Evolutionary conservation across 2,113 vertebrate genomes (phyloP), one percentile per base, ranked within the genome.

Genomic region (Porphyrio hochstetteri): DNA sequence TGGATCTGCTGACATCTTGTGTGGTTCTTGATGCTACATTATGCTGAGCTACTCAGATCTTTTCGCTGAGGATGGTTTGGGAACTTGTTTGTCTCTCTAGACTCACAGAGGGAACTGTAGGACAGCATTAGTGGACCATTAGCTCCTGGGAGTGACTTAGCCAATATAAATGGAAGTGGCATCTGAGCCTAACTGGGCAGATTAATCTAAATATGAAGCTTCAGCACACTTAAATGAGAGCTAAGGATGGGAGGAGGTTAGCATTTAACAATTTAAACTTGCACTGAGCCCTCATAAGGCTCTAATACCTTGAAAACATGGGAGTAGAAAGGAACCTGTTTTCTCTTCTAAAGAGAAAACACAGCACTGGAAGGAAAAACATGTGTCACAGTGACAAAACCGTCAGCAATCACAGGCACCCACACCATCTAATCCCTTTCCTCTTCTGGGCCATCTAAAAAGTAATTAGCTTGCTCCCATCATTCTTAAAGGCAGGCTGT

Each of bases 61-160:
- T 76, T 94, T 82, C 75, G 53, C 21, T 29, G 50, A 71, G 60
- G 48, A 64, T 38, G 15, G 11, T 46, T 70, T 56, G 60, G 64
- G 76, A 92, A 35, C 38, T 46, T 84, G 21, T 48, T 69, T 57
- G 31, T 80, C 82, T 74, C 88, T 90, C 59, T 76, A 38, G 61
- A 67, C 19, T 65, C 63, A 52, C 8, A 2, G n/a, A 13, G 79
- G 79, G 38, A 88, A 86, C 63, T 61, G 33, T 38, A 78, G 33
- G 76, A 79, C 50, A 52, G 21, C 72, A 94, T 93, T 94, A 94
- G 72, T 16, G 33, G 46, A 53, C 64, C 82, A 81, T 95, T 86
- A 95, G 57, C 29, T 87, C 61, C 60, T 71, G 27, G 68, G 14
- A 81, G 21, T 52, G 48, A 89, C 46, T 81, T 38, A 71, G 38